A percentile compares a stretch with the other conserved stretches of the same genome.
Evolutionary conservation across 2,888 invertebrate genomes (phyloP).

Genomic region (Callyntrura sp.): DNA sequence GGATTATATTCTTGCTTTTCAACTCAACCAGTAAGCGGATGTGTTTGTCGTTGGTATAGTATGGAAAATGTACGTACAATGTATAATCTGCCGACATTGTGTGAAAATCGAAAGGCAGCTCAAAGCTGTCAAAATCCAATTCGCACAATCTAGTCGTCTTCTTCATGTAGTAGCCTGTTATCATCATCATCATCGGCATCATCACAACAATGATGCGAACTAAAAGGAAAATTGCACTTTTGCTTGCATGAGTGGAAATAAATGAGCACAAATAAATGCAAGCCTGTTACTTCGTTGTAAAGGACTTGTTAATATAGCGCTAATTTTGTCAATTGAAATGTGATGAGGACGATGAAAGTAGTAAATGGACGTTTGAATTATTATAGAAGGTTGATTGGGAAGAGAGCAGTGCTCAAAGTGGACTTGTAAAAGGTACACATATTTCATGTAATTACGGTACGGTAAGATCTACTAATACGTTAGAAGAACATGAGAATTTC

Average conservation of each 20-base stretch:
- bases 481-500: background rate
- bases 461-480: background rate
- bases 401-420: background rate
- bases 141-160: slow-evolving; percentile 18
- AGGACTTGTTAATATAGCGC: slow-evolving; percentile 12
- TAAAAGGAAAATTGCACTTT: slow-evolving; percentile 39
- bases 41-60: background rate
- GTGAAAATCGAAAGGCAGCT: slow-evolving; percentile 50
- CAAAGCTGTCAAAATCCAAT: slow-evolving; percentile 20
- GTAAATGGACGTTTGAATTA: background rate
- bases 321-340: slow-evolving; percentile 46
- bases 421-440: background rate
- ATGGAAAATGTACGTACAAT: background rate
- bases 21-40: background rate
- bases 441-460: background rate
- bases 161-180: background rate
- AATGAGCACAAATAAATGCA: background rate
- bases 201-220: background rate
- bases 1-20: background rate
- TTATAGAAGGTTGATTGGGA: background rate
- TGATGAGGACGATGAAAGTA: slow-evolving; percentile 31
- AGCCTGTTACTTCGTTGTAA: background rate
- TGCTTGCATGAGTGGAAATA: slow-evolving; percentile 23
- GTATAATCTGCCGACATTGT: slow-evolving; percentile 1
- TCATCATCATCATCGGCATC: slow-evolving; percentile 1